These are phyloP conservation scores for Gasterosteus aculeatus DNA, from an alignment of 2,113 vertebrate species.

Conservation along the genomic window DNA sequence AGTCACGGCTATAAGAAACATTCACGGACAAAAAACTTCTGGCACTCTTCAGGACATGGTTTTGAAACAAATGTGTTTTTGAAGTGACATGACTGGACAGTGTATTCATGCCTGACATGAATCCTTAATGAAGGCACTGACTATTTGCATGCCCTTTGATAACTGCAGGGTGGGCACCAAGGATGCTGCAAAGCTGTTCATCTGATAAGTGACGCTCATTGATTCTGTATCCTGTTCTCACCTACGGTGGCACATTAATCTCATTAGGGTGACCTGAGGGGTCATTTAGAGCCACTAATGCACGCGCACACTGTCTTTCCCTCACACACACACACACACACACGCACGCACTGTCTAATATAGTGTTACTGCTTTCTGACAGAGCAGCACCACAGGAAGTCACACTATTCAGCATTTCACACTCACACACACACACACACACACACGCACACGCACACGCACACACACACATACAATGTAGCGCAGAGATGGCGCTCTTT, in stretches of 20 bases:
- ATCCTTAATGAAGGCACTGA: not conserved
- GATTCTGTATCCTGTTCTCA: conserved; percentile 64
- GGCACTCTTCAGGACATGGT: not conserved
- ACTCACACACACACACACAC: conserved; percentile 10
- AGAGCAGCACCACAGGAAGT: conserved; percentile 56
- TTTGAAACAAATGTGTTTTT: not conserved
- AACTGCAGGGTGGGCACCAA: conserved; percentile 8
- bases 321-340: conserved; percentile 9
- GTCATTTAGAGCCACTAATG: conserved; percentile 52
- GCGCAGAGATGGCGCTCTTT: conserved; percentile 19
- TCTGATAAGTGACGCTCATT: conserved; percentile 44
- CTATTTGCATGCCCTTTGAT: conserved; percentile 33
- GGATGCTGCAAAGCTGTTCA: conserved; percentile 9
- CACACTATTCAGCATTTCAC: conserved; percentile 59
- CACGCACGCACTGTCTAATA: conserved; percentile 15
- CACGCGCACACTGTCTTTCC: not conserved
- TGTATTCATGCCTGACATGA: not conserved
- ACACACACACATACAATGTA: conserved; percentile 10
- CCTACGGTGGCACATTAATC: conserved; percentile 52
- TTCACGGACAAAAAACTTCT: not conserved
- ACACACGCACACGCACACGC: conserved; percentile 16
- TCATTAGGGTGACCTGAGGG: conserved; percentile 74
- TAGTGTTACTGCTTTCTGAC: conserved; percentile 61
- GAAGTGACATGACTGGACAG: not conserved
- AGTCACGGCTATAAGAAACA: not conserved